These are phyloP conservation scores for Glyptemys insculpta DNA, from an alignment of 2,797 vertebrate genomes.

Conservation along the genomic window DNA sequence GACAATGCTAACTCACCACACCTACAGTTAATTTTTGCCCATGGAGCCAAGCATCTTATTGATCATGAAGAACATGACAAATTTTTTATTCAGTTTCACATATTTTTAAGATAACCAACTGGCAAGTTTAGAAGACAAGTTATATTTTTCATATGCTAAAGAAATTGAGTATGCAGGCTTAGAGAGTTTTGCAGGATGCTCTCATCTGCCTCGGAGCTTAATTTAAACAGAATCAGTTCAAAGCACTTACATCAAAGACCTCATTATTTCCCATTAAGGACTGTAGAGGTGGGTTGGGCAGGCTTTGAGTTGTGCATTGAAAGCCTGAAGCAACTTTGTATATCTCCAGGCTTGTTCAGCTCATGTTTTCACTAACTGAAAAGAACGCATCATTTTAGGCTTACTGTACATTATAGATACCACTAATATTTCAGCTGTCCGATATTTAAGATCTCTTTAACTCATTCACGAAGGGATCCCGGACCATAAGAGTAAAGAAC, in stretches of 20 bases:
- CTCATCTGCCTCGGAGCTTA: neutral
- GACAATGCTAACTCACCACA: neutral
- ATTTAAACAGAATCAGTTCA: slow-evolving; percentile 4
- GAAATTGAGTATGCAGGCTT: neutral
- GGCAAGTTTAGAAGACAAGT: neutral
- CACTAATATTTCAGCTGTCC: neutral
- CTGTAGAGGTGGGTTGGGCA: slow-evolving; percentile 9
- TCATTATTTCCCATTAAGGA: slow-evolving; percentile 11
- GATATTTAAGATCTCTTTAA: slow-evolving; percentile 8
- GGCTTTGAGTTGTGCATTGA: neutral
- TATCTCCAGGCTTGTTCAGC: neutral
- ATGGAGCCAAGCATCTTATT: neutral
- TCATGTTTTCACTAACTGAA: slow-evolving; percentile 6
- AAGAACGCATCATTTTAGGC: neutral
- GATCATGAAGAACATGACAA: neutral
- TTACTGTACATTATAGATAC: neutral
- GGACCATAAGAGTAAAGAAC: neutral
- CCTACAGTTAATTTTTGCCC: neutral
- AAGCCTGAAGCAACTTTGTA: neutral
- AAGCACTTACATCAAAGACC: slow-evolving; percentile 30
- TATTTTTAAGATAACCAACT: slow-evolving; percentile 19
- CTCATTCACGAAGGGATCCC: neutral
- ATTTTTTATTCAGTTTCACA: accelerated
- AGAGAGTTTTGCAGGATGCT: neutral
- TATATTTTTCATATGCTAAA: neutral